Conservation (phyloP, 1,140 invertebrate species). For the Conopomorpha cramerella region DNA sequence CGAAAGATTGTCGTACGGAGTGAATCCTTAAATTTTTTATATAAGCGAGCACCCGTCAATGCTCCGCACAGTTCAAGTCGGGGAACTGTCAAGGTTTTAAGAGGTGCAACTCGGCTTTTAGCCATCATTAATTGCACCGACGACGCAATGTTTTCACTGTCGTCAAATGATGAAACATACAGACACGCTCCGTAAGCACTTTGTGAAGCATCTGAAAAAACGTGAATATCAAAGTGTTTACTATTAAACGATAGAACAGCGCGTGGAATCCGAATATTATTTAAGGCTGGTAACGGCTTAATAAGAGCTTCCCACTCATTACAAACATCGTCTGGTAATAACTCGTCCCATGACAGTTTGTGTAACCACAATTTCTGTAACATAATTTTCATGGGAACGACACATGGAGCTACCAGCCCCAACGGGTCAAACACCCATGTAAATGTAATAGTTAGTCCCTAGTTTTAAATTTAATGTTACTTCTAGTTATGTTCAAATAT, state of each 20-base stretch:
- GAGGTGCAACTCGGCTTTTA: not conserved
- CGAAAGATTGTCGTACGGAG: not conserved
- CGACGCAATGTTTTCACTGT: not conserved
- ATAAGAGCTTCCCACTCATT: not conserved
- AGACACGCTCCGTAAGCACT: not conserved
- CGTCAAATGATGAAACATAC: not conserved
- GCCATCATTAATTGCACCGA: not conserved
- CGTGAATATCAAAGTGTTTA: not conserved
- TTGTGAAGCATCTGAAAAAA: not conserved
- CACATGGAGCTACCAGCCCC: not conserved
- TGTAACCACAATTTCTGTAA: too few species aligned
- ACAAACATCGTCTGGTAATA: not conserved
- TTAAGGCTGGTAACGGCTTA: not conserved
- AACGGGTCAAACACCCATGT: constrained; percentile 1
- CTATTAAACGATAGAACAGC: not conserved
- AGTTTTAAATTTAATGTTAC: too few species aligned
- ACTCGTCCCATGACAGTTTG: constrained; percentile 1
- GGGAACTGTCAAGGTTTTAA: not conserved
- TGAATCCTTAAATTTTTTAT: not conserved
- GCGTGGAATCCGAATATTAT: not conserved
- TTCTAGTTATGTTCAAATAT: too few species aligned
- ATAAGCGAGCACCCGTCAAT: not conserved
- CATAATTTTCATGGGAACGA: not conserved
- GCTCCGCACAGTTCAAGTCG: not conserved
- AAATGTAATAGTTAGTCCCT: too few species aligned